Evolutionary conservation across 2,888 invertebrate genomes (phyloP).

Genomic region (Seira ritae): DNA sequence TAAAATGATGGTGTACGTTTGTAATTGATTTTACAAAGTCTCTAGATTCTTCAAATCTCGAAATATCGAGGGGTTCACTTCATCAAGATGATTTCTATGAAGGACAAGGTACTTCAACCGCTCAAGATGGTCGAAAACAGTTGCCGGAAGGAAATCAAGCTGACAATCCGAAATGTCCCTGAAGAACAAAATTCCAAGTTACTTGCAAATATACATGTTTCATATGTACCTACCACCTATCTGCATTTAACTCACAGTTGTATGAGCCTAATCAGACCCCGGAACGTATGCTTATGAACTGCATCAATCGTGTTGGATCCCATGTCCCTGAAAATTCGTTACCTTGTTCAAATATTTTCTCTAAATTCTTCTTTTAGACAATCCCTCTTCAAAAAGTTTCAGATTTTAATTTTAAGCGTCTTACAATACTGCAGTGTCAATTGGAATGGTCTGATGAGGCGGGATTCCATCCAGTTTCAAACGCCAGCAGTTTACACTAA

Average conservation of each 20-base stretch:
- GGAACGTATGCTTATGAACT: constrained; percentile 83
- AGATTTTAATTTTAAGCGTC: no score
- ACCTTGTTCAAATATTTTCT: no score
- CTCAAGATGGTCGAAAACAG: constrained; percentile 81
- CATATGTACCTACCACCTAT: neutral
- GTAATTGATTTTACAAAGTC: constrained; percentile 77
- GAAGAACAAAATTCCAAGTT: constrained; percentile 69
- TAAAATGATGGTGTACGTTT: neutral
- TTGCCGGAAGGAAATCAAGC: constrained; percentile 82
- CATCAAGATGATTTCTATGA: constrained; percentile 82
- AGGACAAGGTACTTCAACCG: constrained; percentile 82
- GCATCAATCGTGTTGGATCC: constrained; percentile 83
- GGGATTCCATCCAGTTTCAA: constrained; percentile 61
- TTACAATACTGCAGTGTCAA: constrained; percentile 67
- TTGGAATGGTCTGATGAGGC: constrained; percentile 66
- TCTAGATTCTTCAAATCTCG: constrained; percentile 80
- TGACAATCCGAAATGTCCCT: constrained; percentile 85
- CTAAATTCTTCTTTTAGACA: no score
- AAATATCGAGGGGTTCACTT: constrained; percentile 80
- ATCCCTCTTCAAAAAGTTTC: no score
- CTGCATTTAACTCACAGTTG: constrained; percentile 76
- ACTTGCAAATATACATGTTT: neutral
- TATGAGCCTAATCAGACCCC: constrained; percentile 80
- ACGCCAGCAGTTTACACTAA: constrained; percentile 67
- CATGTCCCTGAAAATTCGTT: constrained; percentile 83